Percentiles rank a stretch among this genome's conserved stretches.
These are phyloP conservation scores for Mugil cephalus DNA, from an alignment of 2,113 vertebrate species.

Conservation along the genomic window DNA sequence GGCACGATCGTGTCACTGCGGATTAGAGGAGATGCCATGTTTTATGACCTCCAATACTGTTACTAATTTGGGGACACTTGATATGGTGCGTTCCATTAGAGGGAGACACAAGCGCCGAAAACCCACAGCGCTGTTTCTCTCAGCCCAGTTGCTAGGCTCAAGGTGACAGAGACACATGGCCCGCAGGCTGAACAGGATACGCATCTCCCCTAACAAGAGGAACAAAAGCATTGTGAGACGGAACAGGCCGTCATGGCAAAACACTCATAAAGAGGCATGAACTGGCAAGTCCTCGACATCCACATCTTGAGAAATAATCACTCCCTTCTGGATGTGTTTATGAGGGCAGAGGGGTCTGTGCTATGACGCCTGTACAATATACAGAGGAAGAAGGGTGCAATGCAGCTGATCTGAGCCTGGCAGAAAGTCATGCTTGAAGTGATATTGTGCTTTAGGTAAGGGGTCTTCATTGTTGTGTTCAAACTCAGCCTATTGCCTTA, in stretches of 20 bases:
- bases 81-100: constrained; percentile 68
- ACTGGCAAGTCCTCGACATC: constrained; percentile 76
- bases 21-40: constrained; percentile 71
- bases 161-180: constrained; percentile 74
- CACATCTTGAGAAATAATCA: constrained; percentile 84
- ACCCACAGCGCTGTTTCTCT: constrained; percentile 47
- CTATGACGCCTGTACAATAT: constrained; percentile 68
- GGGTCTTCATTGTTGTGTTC: no score
- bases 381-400: constrained; percentile 50
- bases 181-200: constrained; percentile 52
- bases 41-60: constrained; percentile 74
- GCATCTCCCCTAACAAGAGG: constrained; percentile 64
- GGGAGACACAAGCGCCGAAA: constrained; percentile 58
- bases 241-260: constrained; percentile 73
- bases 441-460: constrained; percentile 35
- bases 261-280: constrained; percentile 79
- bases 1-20: constrained; percentile 63
- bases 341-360: constrained; percentile 73
- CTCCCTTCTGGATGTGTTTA: constrained; percentile 82
- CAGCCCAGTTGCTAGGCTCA: constrained; percentile 25
- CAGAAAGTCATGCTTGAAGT: constrained; percentile 36
- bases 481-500: no score
- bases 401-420: constrained; percentile 62
- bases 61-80: constrained; percentile 76
- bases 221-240: constrained; percentile 71